phyloP scores from a whole-genome alignment of 2,888 invertebrate genomes.

The Ischnus inquisitorius region DNA sequence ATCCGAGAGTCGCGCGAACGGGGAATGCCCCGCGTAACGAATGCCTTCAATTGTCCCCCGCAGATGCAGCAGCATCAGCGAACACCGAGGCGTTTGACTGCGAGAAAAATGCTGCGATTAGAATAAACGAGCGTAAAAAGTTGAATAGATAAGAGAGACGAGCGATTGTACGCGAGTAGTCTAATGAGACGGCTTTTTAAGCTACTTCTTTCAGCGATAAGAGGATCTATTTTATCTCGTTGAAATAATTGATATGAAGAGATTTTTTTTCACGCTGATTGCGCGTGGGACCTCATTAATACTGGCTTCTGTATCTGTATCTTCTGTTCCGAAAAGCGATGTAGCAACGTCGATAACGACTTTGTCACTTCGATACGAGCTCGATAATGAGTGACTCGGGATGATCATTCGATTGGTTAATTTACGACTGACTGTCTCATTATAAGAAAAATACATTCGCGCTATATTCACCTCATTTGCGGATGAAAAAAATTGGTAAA shows the following conservation, averaged over 20 bases:
- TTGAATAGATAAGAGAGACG: background rate
- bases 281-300: background rate
- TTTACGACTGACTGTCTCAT: too few species aligned
- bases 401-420: too few species aligned
- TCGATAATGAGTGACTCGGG: too few species aligned
- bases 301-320: background rate
- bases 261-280: background rate
- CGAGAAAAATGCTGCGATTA: too few species aligned
- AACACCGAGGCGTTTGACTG: background rate
- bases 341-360: too few species aligned
- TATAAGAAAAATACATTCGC: too few species aligned
- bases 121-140: background rate
- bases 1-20: background rate
- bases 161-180: background rate
- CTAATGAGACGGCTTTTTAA: background rate
- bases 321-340: background rate
- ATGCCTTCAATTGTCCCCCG: slow-evolving; percentile 16
- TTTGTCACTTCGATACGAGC: too few species aligned
- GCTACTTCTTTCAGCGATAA: background rate
- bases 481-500: too few species aligned
- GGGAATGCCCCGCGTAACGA: slow-evolving; percentile 24
- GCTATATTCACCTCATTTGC: background rate
- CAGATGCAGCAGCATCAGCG: background rate
- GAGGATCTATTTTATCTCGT: background rate
- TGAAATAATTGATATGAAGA: background rate